Conservation (phyloP, 2,888 invertebrate species). For the Teleogryllus oceanicus region DNA sequence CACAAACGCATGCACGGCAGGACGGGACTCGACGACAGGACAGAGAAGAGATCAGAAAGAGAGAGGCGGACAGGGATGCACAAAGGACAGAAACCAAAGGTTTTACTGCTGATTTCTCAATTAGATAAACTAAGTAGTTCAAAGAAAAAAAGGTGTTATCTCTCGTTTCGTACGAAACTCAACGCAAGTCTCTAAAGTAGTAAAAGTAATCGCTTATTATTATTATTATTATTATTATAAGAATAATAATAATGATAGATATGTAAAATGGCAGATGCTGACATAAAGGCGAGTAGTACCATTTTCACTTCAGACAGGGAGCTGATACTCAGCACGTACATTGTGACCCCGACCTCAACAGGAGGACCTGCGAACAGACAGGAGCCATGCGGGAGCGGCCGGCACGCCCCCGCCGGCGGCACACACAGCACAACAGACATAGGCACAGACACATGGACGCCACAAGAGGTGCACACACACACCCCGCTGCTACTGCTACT, state of each 20-base stretch:
- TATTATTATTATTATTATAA: slow-evolving; percentile 3
- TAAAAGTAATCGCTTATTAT: not conserved
- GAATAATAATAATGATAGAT: not conserved
- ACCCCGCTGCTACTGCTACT: not conserved
- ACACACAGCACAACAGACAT: not conserved
- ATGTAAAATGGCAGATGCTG: slow-evolving; percentile 36
- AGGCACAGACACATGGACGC: too few species aligned
- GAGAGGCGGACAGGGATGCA: not conserved
- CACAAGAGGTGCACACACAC: slow-evolving; percentile 3
- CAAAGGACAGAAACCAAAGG: not conserved
- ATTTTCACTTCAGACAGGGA: slow-evolving; percentile 60
- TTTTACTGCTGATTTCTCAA: slow-evolving; percentile 2
- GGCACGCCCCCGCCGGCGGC: not conserved
- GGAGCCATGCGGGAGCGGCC: slow-evolving; percentile 5
- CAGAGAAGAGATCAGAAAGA: slow-evolving; percentile 3
- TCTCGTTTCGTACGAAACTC: not conserved
- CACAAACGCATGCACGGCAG: slow-evolving; percentile 7
- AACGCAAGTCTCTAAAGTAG: slow-evolving; percentile 9
- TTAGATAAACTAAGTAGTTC: not conserved
- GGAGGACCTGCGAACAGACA: slow-evolving; percentile 51
- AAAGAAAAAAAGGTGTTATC: not conserved
- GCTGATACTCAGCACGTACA: slow-evolving; percentile 58
- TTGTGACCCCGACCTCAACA: slow-evolving; percentile 56
- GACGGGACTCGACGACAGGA: not conserved
- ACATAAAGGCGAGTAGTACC: slow-evolving; percentile 46